phyloP scores from a whole-genome alignment of 1,140 invertebrate genomes.

The Physella acuta region DNA sequence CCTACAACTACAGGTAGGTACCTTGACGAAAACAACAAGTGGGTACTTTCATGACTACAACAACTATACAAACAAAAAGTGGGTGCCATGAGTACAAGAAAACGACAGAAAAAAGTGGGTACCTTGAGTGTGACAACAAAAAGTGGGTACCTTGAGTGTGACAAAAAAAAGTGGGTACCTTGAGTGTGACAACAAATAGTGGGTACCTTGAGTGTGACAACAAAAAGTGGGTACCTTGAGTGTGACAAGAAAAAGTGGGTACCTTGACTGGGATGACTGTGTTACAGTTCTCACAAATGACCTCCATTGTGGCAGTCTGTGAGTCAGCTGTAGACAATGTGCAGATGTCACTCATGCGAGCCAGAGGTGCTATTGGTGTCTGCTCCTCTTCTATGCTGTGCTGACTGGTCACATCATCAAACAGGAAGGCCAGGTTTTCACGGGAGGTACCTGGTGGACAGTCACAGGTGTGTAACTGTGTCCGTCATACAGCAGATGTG shows the following conservation, averaged over 20 bases:
- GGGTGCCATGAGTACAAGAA: too few relatives aligned
- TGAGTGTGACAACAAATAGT: too few relatives aligned
- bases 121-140: too few relatives aligned
- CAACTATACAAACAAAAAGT: too few relatives aligned
- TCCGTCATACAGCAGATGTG: neutral
- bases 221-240: too few relatives aligned
- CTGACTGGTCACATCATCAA: constrained; percentile 33
- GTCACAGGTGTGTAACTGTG: neutral
- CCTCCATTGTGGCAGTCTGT: constrained; percentile 49
- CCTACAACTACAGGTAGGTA: too few relatives aligned
- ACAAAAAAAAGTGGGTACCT: too few relatives aligned
- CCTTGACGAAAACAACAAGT: too few relatives aligned
- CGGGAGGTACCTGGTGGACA: constrained; percentile 39
- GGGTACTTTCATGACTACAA: too few relatives aligned
- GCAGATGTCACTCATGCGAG: constrained; percentile 57
- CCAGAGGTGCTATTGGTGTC: constrained; percentile 49
- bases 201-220: too few relatives aligned
- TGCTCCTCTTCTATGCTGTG: constrained; percentile 35
- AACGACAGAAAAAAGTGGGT: too few relatives aligned
- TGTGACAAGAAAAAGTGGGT: neutral
- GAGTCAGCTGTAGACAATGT: constrained; percentile 47
- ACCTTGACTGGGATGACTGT: constrained; percentile 43
- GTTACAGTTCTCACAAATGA: constrained; percentile 57
- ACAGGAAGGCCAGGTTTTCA: constrained; percentile 49
- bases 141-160: too few relatives aligned